Percentiles rank a stretch among this genome's conserved stretches.
phyloP scores from a whole-genome alignment of 2,113 vertebrate species.

The Pseudorectes ferrugineus region DNA sequence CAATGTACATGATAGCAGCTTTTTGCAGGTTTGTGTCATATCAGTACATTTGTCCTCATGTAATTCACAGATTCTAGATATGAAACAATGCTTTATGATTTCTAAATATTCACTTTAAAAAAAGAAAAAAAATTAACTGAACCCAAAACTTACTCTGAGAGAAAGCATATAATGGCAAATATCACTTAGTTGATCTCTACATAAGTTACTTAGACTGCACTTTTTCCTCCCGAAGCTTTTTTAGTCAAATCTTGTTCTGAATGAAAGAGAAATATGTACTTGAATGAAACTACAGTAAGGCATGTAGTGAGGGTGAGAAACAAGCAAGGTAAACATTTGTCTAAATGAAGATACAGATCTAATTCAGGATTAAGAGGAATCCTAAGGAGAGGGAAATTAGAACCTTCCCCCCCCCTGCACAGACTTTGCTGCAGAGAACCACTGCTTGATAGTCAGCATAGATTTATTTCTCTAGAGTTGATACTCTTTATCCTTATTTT shows the following conservation, averaged over 20 bases:
- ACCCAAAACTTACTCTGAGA: neutral
- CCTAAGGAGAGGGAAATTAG: neutral
- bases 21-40: neutral
- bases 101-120: neutral
- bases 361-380: neutral
- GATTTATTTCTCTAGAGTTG: neutral
- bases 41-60: neutral
- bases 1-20: neutral
- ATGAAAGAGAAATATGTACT: neutral
- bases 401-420: neutral
- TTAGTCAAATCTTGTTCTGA: neutral
- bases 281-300: neutral
- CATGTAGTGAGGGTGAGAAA: neutral
- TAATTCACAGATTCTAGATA: neutral
- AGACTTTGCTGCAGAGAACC: neutral
- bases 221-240: neutral
- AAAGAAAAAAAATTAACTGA: neutral
- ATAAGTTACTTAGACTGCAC: neutral
- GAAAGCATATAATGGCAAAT: neutral
- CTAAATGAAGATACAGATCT: neutral
- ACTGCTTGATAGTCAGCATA: neutral
- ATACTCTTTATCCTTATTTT: neutral
- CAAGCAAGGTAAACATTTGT: neutral
- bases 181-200: neutral
- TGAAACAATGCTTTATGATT: neutral